Evolutionary conservation across 2,888 invertebrate genomes (phyloP).

Genomic region (Spilarctia lutea): DNA sequence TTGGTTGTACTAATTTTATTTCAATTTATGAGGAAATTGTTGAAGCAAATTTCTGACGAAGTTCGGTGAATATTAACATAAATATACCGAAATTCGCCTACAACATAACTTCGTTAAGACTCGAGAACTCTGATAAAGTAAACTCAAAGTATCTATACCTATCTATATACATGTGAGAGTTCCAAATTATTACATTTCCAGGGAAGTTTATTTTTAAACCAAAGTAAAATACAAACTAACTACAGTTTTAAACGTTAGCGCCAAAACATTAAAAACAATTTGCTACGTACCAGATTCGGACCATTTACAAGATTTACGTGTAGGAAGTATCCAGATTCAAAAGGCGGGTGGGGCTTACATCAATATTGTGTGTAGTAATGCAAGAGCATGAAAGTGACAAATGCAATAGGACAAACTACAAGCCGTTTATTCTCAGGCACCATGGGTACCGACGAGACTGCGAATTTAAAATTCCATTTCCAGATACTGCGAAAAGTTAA

Average conservation of each 20-base stretch:
- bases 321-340: constrained; percentile 39
- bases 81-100: not conserved
- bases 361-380: constrained; percentile 39
- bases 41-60: not conserved
- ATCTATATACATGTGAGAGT: not conserved
- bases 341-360: constrained; percentile 33
- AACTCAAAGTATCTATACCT: no score
- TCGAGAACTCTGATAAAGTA: no score
- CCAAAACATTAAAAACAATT: constrained; percentile 10
- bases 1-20: not conserved
- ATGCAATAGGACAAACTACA: constrained; percentile 54
- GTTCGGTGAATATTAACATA: not conserved
- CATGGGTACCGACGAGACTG: constrained; percentile 57
- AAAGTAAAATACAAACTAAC: not conserved
- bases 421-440: constrained; percentile 62
- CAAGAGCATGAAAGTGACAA: constrained; percentile 52
- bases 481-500: constrained; percentile 66
- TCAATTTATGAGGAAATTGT: not conserved
- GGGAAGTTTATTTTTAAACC: not conserved
- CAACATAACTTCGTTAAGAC: not conserved
- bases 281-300: constrained; percentile 18
- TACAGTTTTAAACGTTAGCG: not conserved
- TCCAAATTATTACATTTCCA: not conserved
- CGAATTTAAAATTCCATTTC: constrained; percentile 82
- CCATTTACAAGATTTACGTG: constrained; percentile 45